Evolutionary conservation across 2,113 vertebrate genomes (phyloP), one percentile per base, ranked within the genome.

Genomic region (Neofelis nebulosa): DNA sequence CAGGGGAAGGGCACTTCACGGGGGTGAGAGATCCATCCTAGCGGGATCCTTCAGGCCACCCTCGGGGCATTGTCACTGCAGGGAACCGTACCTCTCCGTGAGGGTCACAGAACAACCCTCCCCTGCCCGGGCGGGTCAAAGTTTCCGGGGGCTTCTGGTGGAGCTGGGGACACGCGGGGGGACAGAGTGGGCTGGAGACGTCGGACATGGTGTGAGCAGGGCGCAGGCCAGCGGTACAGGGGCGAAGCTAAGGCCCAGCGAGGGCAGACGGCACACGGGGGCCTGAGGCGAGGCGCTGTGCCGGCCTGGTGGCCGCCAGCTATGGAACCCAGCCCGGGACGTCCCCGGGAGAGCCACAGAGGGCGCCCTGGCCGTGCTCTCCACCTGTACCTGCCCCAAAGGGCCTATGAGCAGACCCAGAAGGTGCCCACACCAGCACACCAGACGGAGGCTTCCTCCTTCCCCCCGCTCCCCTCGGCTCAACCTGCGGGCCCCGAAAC

Each of bases 291-390:
- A 5, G 23, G 38, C n/a, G 52, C 38, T 38, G 13, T 12, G 13
- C 12, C 38, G 25, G 33, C 3, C 1, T 45, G 38, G 36, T 0
- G 3, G 73, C 31, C 31, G 2, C 84, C 92, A 69, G 38, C 31
- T 36, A 13, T 13, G 3, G 3, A 7, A 7, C 25, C 38, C 11
- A 1, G n/a, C 27, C 38, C 1, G 19, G 36, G 41, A 8, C 0
- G 38, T 18, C 4, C 0, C 31, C 25, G 68, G 36, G 27, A 52
- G 14, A 31, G 52, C 3, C 29, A 8, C 7, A 7, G n/a, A 16
- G n/a, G 7, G 3, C 2, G 5, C 45, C 55, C 14, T 86, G 36
- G 19, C 45, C 4, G 69, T 12, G 19, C 84, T 15, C 7, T 31
- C 61, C 94, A 57, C 8, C 16, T 0, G 0, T 23, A 41, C 36